Conservation (phyloP, 2,113 vertebrate species). For the Pitta sordida region DNA sequence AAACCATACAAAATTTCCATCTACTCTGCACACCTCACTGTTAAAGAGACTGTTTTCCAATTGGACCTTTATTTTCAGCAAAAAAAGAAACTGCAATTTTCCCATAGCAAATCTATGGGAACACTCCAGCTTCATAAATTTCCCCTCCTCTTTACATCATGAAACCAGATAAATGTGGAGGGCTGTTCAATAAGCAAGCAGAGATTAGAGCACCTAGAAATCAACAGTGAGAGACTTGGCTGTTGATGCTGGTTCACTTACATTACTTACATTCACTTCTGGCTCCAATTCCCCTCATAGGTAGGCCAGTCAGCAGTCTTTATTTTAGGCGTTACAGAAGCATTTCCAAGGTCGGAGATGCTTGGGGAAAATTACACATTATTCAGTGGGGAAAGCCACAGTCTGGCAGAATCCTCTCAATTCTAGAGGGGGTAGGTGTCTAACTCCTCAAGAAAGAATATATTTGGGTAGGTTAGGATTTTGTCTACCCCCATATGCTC, state of each 20-base stretch:
- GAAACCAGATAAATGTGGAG: neutral
- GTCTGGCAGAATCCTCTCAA: neutral
- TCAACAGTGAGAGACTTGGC: neutral
- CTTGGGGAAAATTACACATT: neutral
- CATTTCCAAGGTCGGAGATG: neutral
- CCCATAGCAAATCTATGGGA: neutral
- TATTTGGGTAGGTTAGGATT: neutral
- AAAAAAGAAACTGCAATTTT: neutral
- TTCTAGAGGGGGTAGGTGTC: neutral
- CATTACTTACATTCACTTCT: too few species aligned
- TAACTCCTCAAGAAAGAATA: neutral
- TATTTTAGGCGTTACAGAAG: neutral
- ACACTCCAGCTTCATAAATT: neutral
- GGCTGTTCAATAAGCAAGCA: neutral
- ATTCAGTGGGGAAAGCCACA: neutral
- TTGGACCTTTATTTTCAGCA: neutral
- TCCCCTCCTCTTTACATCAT: neutral
- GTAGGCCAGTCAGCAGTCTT: neutral
- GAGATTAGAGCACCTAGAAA: neutral
- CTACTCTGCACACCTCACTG: neutral
- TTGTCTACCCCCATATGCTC: neutral
- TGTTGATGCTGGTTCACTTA: neutral
- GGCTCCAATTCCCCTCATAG: neutral
- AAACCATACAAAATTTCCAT: constrained; percentile 7
- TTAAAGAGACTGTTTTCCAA: neutral